phyloP scores from a whole-genome alignment of 2,888 invertebrate genomes.

The Rhagophthalmus giganteus region DNA sequence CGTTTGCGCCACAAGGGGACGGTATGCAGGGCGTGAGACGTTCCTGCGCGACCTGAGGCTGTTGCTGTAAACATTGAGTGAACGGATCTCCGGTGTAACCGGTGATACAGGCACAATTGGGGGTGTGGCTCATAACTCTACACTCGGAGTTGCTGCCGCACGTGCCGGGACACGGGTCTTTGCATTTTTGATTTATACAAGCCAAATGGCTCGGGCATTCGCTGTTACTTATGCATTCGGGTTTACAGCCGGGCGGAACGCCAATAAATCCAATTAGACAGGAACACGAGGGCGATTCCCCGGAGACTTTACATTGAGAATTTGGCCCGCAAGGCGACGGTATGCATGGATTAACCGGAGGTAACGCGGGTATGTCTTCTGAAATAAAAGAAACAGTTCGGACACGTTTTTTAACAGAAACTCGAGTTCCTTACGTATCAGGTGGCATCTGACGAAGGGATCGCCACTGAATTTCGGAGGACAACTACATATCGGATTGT shows the following conservation, averaged over 20 bases:
- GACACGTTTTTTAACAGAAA: not conserved
- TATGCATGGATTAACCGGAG: conserved; percentile 66
- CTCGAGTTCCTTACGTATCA: conserved; percentile 50
- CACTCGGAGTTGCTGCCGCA: conserved; percentile 69
- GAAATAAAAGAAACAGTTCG: not conserved
- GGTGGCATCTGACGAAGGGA: conserved; percentile 72
- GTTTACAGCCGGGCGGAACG: conserved; percentile 66
- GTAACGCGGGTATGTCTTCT: conserved; percentile 1
- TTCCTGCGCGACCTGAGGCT: conserved; percentile 53
- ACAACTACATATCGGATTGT: conserved; percentile 80
- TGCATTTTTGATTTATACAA: conserved; percentile 66
- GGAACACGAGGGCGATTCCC: conserved; percentile 59
- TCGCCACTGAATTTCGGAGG: conserved; percentile 69
- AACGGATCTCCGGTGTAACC: conserved; percentile 79
- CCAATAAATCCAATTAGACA: conserved; percentile 65
- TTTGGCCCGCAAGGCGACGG: conserved; percentile 70
- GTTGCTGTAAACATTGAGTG: conserved; percentile 61
- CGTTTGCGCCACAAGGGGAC: conserved; percentile 67
- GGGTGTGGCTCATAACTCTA: conserved; percentile 66
- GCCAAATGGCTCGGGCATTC: conserved; percentile 69
- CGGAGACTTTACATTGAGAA: conserved; percentile 60
- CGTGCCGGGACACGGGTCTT: conserved; percentile 66
- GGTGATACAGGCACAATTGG: conserved; percentile 64
- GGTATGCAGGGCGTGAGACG: conserved; percentile 62
- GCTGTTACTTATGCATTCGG: conserved; percentile 66